These are phyloP conservation scores for Notospermus geniculatus DNA, from an alignment of 1,140 invertebrate genomes.

Conservation along the genomic window DNA sequence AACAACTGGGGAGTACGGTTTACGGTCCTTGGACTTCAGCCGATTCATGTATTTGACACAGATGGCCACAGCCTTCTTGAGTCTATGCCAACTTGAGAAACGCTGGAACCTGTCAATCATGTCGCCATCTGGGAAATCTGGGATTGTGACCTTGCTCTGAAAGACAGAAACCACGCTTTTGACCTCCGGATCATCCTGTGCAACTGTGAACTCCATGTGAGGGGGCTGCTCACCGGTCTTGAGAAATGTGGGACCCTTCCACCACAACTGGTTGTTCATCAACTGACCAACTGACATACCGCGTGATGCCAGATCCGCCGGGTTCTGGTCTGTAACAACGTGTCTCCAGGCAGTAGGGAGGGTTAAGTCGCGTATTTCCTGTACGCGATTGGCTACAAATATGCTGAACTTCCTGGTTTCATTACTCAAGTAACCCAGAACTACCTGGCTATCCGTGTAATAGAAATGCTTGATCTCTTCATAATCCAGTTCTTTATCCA, in stretches of 20 bases:
- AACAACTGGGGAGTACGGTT: too few species aligned
- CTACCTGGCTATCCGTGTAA: slow-evolving; percentile 22
- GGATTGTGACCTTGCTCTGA: too few species aligned
- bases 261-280: slow-evolving; percentile 18
- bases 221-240: too few species aligned
- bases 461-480: slow-evolving; percentile 14
- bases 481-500: slow-evolving; percentile 16
- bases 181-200: too few species aligned
- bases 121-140: too few species aligned
- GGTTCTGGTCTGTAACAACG: slow-evolving; percentile 20
- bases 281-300: slow-evolving; percentile 18
- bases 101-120: too few species aligned
- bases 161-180: too few species aligned
- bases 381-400: slow-evolving; percentile 25
- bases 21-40: too few species aligned
- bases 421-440: slow-evolving; percentile 22
- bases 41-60: too few species aligned
- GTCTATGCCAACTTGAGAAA: too few species aligned
- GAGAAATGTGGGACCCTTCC: slow-evolving; percentile 25
- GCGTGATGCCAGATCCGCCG: slow-evolving; percentile 25
- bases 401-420: slow-evolving; percentile 22
- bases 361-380: slow-evolving; percentile 18
- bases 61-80: too few species aligned
- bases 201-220: too few species aligned
- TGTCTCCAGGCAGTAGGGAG: slow-evolving; percentile 18